Evolutionary conservation across 2,113 vertebrate species (phyloP), one percentile per base, ranked within the genome.

Genomic region (Danionella cerebrum): DNA sequence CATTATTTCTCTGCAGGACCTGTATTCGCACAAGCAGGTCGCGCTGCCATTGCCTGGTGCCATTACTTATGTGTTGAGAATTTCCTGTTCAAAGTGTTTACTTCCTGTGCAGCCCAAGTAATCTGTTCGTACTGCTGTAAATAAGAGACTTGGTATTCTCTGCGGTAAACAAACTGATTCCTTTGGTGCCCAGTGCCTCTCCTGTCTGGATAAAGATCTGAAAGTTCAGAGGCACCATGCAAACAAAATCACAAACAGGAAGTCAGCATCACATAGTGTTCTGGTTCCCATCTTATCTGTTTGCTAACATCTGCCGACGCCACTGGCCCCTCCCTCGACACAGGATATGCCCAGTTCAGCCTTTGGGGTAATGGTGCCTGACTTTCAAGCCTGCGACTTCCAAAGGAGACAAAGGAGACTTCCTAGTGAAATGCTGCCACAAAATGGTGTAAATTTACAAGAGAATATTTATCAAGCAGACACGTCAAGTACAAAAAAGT

Each of bases 201-300:
- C 6, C 19, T 25, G 42, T 36, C 57, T 7, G 36, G 76, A 83
- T 82, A 84, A 83, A 76, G 73, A 59, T 6, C 47, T n/a, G 70
- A 25, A 50, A 29, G 51, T 80, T 84, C 77, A 83, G 83, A 85
- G 79, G 73, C 8, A 27, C 71, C 27, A 80, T 79, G 76, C 78
- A 76, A 63, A 21, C 12, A 12, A 39, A 76, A 80, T 39, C 80
- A 81, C 76, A 80, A 85, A 86, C 86, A 86, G 87, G 88, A 89
- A 87, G 79, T 63, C 70, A 78, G 86, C 87, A 85, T 83, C 76
- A 81, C 69, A 22, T 52, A 82, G 74, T 71, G 44, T 69, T 53
- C 72, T 70, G 69, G 71, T 54, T 73, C 22, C 57, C 64, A 24
- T 67, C 80, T 87, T 89, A 90, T 89, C 88, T 78, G 45, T 16